phyloP scores from a whole-genome alignment of 1,140 invertebrate species.

The Trichomalopsis sarcophagae region DNA sequence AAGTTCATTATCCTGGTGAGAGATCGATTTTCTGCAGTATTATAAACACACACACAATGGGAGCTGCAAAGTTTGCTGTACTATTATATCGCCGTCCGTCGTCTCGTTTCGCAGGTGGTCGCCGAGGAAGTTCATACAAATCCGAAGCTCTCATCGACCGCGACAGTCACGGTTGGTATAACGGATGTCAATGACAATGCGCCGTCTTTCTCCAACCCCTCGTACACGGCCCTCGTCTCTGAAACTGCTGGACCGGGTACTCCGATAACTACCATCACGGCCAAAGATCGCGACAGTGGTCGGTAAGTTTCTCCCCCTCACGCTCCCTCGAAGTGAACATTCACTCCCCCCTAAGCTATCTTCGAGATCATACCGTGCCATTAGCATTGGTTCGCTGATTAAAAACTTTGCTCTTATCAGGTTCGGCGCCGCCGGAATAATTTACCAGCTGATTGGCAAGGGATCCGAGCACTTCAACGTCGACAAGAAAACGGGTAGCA shows the following conservation, averaged over 20 bases:
- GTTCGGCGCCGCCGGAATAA: slow-evolving; percentile 86
- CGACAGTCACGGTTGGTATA: slow-evolving; percentile 89
- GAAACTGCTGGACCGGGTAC: slow-evolving; percentile 85
- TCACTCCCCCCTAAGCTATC: background rate
- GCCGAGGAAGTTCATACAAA: slow-evolving; percentile 88
- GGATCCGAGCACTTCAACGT: slow-evolving; percentile 89
- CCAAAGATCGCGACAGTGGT: slow-evolving; percentile 89
- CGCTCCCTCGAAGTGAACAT: background rate
- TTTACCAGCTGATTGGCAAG: slow-evolving; percentile 89
- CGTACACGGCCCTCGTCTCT: slow-evolving; percentile 82
- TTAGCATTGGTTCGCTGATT: too few relatives aligned
- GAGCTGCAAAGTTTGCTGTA: background rate
- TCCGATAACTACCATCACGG: slow-evolving; percentile 84
- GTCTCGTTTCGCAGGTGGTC: slow-evolving; percentile 78
- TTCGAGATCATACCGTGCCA: background rate
- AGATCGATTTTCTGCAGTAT: slow-evolving; percentile 7
- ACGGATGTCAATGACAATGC: slow-evolving; percentile 94
- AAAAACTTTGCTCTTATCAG: slow-evolving; percentile 57
- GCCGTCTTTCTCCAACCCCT: slow-evolving; percentile 85
- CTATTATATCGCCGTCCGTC: background rate
- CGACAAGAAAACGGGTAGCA: slow-evolving; percentile 86
- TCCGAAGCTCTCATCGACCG: slow-evolving; percentile 87
- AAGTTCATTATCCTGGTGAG: slow-evolving; percentile 91
- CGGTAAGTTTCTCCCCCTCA: slow-evolving; percentile 73
- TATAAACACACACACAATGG: background rate